Percentiles rank a stretch among this genome's conserved stretches.
phyloP scores from a whole-genome alignment of 1,140 invertebrate genomes.

The Steinernema khuongi region DNA sequence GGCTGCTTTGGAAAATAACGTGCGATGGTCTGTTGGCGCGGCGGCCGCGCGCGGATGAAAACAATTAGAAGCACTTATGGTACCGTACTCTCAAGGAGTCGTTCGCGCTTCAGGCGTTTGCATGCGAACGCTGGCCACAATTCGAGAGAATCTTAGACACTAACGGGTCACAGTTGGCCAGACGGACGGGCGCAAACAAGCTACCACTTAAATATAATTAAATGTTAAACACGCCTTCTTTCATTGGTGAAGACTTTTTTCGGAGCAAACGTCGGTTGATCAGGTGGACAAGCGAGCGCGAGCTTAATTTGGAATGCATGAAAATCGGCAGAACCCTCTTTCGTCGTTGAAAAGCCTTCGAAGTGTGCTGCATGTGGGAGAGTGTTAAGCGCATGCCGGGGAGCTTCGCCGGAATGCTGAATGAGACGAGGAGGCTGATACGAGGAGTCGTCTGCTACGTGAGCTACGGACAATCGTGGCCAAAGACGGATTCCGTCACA shows the following conservation, averaged over 20 bases:
- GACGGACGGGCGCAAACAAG: neutral
- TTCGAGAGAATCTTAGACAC: too few species aligned
- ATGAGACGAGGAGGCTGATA: too few species aligned
- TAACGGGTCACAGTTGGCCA: neutral
- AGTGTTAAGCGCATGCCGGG: too few species aligned
- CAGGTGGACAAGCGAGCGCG: neutral
- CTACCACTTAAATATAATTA: constrained; percentile 4
- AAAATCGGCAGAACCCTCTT: neutral
- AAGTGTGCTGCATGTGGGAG: neutral
- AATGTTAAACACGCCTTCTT: neutral
- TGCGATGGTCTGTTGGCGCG: too few species aligned
- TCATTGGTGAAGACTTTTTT: neutral
- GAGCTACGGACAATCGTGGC: neutral
- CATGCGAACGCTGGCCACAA: too few species aligned
- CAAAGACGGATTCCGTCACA: neutral
- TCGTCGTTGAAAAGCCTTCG: too few species aligned
- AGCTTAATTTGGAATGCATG: neutral
- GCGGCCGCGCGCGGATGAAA: too few species aligned
- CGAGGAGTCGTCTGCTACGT: too few species aligned
- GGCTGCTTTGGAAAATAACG: neutral
- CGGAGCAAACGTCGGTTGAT: neutral
- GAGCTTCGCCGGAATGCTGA: too few species aligned
- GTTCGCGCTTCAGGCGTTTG: too few species aligned
- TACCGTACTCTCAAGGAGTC: too few species aligned
- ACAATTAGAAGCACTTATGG: too few species aligned